Conservation (phyloP, 2,113 vertebrate species). For the Tupaia chinensis region DNA sequence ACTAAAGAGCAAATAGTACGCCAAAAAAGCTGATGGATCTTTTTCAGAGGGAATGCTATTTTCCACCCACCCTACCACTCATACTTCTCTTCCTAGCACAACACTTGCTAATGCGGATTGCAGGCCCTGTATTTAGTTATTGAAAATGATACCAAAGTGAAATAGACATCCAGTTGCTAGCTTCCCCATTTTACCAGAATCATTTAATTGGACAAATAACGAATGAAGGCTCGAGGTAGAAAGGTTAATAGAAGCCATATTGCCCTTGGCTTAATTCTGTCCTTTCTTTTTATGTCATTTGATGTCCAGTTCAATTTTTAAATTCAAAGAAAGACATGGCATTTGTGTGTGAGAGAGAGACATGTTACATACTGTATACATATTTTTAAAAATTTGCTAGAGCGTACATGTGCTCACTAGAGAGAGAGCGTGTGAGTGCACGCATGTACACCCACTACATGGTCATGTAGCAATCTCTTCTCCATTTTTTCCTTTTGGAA, state of each 20-base stretch:
- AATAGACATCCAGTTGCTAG: background rate
- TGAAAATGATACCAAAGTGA: conserved; percentile 56
- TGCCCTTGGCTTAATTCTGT: conserved; percentile 65
- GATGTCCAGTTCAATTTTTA: conserved; percentile 42
- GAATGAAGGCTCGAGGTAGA: conserved; percentile 36
- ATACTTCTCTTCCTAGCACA: conserved; percentile 53
- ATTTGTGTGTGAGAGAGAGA: background rate
- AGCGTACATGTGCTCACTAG: too few species aligned
- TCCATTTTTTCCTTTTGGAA: too few species aligned
- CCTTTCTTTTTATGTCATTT: conserved; percentile 37
- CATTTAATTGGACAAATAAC: conserved; percentile 54
- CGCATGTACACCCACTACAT: too few species aligned
- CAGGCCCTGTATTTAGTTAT: conserved; percentile 57
- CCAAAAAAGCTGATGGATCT: background rate
- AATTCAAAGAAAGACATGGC: conserved; percentile 29
- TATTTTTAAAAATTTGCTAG: too few species aligned
- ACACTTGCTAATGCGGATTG: conserved; percentile 48
- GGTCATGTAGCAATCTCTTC: too few species aligned
- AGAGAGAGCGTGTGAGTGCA: too few species aligned
- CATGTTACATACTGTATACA: background rate
- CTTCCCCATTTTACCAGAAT: conserved; percentile 28
- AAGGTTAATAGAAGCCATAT: conserved; percentile 53
- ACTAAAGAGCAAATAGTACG: conserved; percentile 16
- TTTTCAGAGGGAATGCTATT: conserved; percentile 59
- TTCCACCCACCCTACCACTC: conserved; percentile 1